These are phyloP conservation scores for Platerodrilus igneus DNA, from an alignment of 2,888 invertebrate genomes.

Conservation along the genomic window DNA sequence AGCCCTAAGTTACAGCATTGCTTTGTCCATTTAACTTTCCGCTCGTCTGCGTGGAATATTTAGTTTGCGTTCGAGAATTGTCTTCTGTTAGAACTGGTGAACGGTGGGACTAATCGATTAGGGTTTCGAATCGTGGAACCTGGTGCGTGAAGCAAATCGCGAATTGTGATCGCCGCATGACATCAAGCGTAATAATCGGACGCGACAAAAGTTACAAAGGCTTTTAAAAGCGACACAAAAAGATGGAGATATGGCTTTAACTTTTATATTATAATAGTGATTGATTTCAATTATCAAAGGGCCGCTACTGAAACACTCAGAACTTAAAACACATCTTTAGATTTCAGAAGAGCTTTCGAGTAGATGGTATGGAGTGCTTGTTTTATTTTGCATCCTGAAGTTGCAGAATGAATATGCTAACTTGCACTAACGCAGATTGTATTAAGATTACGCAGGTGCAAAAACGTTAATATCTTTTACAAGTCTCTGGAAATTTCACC, in stretches of 20 bases:
- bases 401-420: too few species aligned
- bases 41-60: slow-evolving; percentile 41
- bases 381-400: too few species aligned
- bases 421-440: too few species aligned
- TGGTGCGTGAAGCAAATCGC: slow-evolving; percentile 26
- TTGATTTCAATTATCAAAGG: too few species aligned
- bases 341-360: too few species aligned
- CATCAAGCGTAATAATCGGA: slow-evolving; percentile 26
- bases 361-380: too few species aligned
- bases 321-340: too few species aligned
- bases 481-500: too few species aligned
- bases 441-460: too few species aligned
- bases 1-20: slow-evolving; percentile 35
- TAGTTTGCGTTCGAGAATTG: slow-evolving; percentile 37
- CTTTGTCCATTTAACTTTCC: slow-evolving; percentile 39
- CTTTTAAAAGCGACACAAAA: slow-evolving; percentile 17
- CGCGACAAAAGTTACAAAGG: slow-evolving; percentile 21
- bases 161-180: slow-evolving; percentile 25
- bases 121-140: slow-evolving; percentile 17
- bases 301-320: too few species aligned
- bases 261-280: slow-evolving; percentile 23
- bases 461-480: too few species aligned
- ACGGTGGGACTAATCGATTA: slow-evolving; percentile 25
- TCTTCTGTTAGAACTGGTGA: slow-evolving; percentile 34
- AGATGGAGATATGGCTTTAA: slow-evolving; percentile 20